Evolutionary conservation across 2,113 vertebrate genomes (phyloP).

Genomic region (Labrus mixtus): DNA sequence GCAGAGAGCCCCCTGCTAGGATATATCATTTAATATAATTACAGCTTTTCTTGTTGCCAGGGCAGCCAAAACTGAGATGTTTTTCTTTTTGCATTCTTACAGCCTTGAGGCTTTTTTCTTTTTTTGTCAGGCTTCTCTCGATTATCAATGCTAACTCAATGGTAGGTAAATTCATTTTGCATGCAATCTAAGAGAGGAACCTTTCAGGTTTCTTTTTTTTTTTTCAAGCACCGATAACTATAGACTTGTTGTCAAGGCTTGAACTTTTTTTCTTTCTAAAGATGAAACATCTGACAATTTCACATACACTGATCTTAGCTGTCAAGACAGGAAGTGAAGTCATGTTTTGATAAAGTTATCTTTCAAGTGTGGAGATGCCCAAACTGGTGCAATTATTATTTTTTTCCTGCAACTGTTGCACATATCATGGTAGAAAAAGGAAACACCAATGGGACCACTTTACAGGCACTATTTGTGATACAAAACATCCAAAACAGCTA

Average conservation of each 20-base stretch:
- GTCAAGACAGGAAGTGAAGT: neutral
- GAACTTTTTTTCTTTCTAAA: neutral
- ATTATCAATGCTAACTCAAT: slow-evolving; percentile 17
- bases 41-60: slow-evolving; percentile 41
- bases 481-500: slow-evolving; percentile 26
- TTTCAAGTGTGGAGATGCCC: slow-evolving; percentile 1
- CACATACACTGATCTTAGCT: neutral
- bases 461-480: slow-evolving; percentile 19
- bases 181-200: slow-evolving; percentile 3
- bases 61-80: slow-evolving; percentile 11
- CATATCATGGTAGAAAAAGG: slow-evolving; percentile 19
- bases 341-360: slow-evolving; percentile 17
- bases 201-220: neutral
- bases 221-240: neutral
- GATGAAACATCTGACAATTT: neutral
- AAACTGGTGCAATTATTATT: slow-evolving; percentile 29
- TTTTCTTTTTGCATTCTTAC: slow-evolving; percentile 8
- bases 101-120: slow-evolving; percentile 12
- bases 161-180: neutral
- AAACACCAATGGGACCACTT: slow-evolving; percentile 43
- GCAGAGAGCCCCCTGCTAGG: slow-evolving; percentile 16
- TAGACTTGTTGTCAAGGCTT: neutral
- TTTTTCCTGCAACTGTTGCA: slow-evolving; percentile 22
- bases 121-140: neutral
- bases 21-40: slow-evolving; percentile 35